Percentiles rank a stretch among this genome's conserved stretches.
These are phyloP conservation scores for Acanthurus leucopareius DNA, from an alignment of 2,797 vertebrate genomes.

Conservation along the genomic window DNA sequence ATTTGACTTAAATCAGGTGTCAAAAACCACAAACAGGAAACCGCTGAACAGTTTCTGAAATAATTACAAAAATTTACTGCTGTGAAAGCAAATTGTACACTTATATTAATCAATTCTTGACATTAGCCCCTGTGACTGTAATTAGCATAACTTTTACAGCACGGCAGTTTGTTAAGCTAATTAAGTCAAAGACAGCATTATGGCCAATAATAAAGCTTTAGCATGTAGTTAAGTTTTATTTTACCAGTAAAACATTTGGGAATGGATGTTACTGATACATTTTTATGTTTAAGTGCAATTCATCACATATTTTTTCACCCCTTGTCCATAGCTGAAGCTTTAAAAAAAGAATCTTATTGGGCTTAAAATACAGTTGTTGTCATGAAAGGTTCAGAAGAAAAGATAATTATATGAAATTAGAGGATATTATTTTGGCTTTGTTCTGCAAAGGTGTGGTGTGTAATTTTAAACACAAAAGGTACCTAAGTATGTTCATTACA, in stretches of 20 bases:
- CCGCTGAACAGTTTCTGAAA: slow-evolving; percentile 4
- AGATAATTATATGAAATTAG: slow-evolving; percentile 63
- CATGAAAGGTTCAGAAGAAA: slow-evolving; percentile 40
- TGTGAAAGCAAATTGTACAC: slow-evolving; percentile 9
- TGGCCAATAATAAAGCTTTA: slow-evolving; percentile 50
- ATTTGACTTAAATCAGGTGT: background rate
- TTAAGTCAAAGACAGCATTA: slow-evolving; percentile 54
- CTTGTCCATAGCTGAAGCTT: slow-evolving; percentile 4
- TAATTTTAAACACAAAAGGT: slow-evolving; percentile 72
- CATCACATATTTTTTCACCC: slow-evolving; percentile 5
- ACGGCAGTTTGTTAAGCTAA: slow-evolving; percentile 35
- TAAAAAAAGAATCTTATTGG: background rate
- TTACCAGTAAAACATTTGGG: slow-evolving; percentile 2
- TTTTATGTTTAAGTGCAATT: slow-evolving; percentile 36
- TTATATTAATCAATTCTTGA: slow-evolving; percentile 2
- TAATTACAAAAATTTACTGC: background rate
- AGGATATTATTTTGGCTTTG: slow-evolving; percentile 62
- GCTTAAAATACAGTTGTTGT: slow-evolving; percentile 31
- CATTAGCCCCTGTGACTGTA: slow-evolving; percentile 15
- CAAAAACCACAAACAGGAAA: background rate
- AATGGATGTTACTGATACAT: slow-evolving; percentile 9
- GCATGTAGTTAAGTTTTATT: slow-evolving; percentile 48
- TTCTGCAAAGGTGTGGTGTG: slow-evolving; percentile 48
- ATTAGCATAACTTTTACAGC: slow-evolving; percentile 11
- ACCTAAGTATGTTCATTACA: slow-evolving; percentile 49